Evolutionary conservation across 2,888 invertebrate species (phyloP), one percentile per base, ranked within the genome.

Genomic region (Chrysina gloriosa): DNA sequence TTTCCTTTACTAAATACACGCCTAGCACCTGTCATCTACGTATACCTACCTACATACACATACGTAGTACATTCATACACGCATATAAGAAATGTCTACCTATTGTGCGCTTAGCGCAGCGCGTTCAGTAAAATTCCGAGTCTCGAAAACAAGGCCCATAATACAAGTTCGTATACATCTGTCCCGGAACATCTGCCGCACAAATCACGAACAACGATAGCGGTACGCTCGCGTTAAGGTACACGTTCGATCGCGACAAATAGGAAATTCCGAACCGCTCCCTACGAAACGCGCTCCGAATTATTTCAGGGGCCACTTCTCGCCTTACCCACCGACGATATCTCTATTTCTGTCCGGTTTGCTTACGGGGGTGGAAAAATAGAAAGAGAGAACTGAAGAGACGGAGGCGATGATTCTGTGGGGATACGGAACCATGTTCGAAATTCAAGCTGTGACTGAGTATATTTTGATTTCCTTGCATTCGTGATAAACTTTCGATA

Each of bases 141-240:
- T 45, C 54, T n/a, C 29, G 65, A 11, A 47, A 47, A 65, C 65
- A 29, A 52, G 25, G 65, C 45, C 9, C 39, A 29, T 45, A 56
- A 65, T 65, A 56, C 65, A 65, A 54, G 54, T 56, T 50, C 63
- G 36, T 56, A 65, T 65, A 65, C 65, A 65, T 65, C 65, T 65
- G 65, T 65, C 65, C 65, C 65, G 19, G 54, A 65, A 65, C 65
- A 65, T 54, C 65, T 65, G 65, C 56, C 65, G 31, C 45, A 45
- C 45, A 45, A 65, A 56, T 45, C 54, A 42, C 47, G 19, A 21
- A 42, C n/a, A 9, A 29, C 14, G 16, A 19, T 21, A 65, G 65
- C 65, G 65, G 65, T 45, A 56, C 31, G 47, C 7, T 9, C 52
- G 16, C n/a, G n/a, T n/a, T n/a, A n/a, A 7, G n/a, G n/a, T 2